Percentiles rank a stretch among this genome's conserved stretches.
phyloP scores from a whole-genome alignment of 2,888 invertebrate genomes.

The Cryptus viduatorius region DNA sequence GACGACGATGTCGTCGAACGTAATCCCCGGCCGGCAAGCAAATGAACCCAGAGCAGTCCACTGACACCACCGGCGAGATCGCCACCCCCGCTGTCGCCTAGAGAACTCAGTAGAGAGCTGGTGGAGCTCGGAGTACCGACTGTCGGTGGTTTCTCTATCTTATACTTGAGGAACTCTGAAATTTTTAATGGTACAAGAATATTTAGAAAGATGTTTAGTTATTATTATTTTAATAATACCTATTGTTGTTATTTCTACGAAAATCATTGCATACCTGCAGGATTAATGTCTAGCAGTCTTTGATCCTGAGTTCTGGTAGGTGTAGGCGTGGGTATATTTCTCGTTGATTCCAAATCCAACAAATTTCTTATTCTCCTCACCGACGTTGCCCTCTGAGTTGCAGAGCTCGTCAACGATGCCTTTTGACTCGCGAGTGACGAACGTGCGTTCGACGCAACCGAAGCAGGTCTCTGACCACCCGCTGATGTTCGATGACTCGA shows the following conservation, averaged over 20 bases:
- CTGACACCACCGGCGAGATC: constrained; percentile 89
- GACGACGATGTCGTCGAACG: constrained; percentile 90
- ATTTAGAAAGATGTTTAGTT: too few relatives aligned
- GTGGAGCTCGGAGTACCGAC: constrained; percentile 87
- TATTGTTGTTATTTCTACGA: neutral
- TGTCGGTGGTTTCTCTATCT: constrained; percentile 91
- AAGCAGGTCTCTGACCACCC: constrained; percentile 80
- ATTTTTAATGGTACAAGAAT: constrained; percentile 58
- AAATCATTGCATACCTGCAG: constrained; percentile 88
- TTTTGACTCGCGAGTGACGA: constrained; percentile 81
- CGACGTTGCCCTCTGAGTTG: constrained; percentile 86
- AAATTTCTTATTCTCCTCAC: constrained; percentile 93
- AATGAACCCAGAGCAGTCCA: constrained; percentile 96
- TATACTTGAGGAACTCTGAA: constrained; percentile 95
- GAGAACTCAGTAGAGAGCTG: constrained; percentile 82
- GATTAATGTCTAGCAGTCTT: constrained; percentile 94
- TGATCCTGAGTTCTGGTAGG: constrained; percentile 89
- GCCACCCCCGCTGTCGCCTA: constrained; percentile 79
- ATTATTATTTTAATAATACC: too few relatives aligned
- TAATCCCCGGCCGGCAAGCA: constrained; percentile 94
- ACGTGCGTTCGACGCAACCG: constrained; percentile 82
- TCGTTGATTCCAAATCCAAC: constrained; percentile 89
- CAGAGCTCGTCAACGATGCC: constrained; percentile 71
- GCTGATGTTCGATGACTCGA: constrained; percentile 80
- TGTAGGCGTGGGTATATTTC: constrained; percentile 90